Base-by-base conservation (phyloP, 2,888 invertebrate genomes). In the Netelia virgata region DNA sequence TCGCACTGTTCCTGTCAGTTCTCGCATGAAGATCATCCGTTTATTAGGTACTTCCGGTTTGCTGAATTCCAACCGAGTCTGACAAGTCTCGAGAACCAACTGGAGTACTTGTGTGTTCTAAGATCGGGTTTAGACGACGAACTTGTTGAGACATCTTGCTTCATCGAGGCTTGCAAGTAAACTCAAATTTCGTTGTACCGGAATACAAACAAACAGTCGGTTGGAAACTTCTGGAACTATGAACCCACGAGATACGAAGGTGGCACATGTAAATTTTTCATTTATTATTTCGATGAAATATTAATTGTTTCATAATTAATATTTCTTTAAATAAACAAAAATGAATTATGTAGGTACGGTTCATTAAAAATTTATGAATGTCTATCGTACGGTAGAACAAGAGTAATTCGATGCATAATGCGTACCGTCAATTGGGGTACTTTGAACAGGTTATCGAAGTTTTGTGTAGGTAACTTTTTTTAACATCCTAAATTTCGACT, bases 131-230 rank as follows among this genome's bases (percentile, higher is more conserved):
- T 18, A 11, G 50, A 14, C 10, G 14, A 10, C 47, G 28, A 68
- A 68, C 50, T 68, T 23, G 53, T 68, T 61, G 43, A 28, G 18
- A 68, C 59, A 68, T 77, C 57, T 68, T 68, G 76, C 68, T 68
- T 68, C 59, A 47, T 69, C 76, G 14, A 47, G 57, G 68, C 47
- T 59, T 76, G 68, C 47, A 47, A 77, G 43, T 11, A 16, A 59
- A 77, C 68, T 68, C 23, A 6, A 20, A 23, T 77, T 61, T 47
- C 47, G 10, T 47, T 47, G 47, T 2, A 47, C 47, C 11, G 14
- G 14, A 47, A n/a, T 43, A 18, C 63, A 43, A 20, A 53, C 43
- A 23, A 43, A 64, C 36, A 16, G 36, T 14, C 41, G 47, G 41
- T 41, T 16, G 47, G 1, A 14, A 47, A 47, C 10, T 14, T 47